phyloP scores from a whole-genome alignment of 2,888 invertebrate genomes.

The Caradrina clavipalpis region DNA sequence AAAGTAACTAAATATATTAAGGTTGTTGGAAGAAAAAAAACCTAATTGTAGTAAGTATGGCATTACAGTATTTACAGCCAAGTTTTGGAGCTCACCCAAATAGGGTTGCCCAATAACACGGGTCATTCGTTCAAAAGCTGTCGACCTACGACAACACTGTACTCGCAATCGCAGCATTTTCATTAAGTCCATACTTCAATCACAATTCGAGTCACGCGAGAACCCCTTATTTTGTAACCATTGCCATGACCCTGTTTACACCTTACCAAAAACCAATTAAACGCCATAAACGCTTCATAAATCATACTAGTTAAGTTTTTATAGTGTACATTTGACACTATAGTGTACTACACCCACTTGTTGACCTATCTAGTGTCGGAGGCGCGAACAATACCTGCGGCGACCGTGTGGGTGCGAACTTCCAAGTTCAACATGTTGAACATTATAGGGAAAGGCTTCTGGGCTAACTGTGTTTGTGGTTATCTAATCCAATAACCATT shows the following conservation, averaged over 20 bases:
- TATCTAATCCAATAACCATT: slow-evolving; percentile 1
- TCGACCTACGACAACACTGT: slow-evolving; percentile 37
- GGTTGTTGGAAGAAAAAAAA: slow-evolving; percentile 1
- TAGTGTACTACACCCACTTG: slow-evolving; percentile 57
- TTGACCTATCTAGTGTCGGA: slow-evolving; percentile 53
- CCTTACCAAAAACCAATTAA: slow-evolving; percentile 26
- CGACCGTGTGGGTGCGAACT: slow-evolving; percentile 41
- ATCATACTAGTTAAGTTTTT: slow-evolving; percentile 18
- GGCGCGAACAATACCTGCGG: slow-evolving; percentile 32
- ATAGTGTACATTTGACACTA: slow-evolving; percentile 27
- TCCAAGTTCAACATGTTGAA: slow-evolving; percentile 51
- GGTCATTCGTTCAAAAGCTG: slow-evolving; percentile 34
- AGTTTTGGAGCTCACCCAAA: slow-evolving; percentile 34
- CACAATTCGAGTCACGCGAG: slow-evolving; percentile 42
- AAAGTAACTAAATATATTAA: slow-evolving; percentile 5
- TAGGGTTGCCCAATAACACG: slow-evolving; percentile 31
- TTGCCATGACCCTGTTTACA: slow-evolving; percentile 30
- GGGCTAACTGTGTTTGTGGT: slow-evolving; percentile 2
- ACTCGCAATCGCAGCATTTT: slow-evolving; percentile 13
- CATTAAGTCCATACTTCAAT: slow-evolving; percentile 17
- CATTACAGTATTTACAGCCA: slow-evolving; percentile 1
- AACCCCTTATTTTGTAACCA: slow-evolving; percentile 29
- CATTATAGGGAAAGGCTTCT: slow-evolving; percentile 10
- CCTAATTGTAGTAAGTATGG: slow-evolving; percentile 15
- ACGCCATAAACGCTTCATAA: slow-evolving; percentile 32